Conservation (phyloP, 2,888 invertebrate species). For the Maniola hyperantus region DNA sequence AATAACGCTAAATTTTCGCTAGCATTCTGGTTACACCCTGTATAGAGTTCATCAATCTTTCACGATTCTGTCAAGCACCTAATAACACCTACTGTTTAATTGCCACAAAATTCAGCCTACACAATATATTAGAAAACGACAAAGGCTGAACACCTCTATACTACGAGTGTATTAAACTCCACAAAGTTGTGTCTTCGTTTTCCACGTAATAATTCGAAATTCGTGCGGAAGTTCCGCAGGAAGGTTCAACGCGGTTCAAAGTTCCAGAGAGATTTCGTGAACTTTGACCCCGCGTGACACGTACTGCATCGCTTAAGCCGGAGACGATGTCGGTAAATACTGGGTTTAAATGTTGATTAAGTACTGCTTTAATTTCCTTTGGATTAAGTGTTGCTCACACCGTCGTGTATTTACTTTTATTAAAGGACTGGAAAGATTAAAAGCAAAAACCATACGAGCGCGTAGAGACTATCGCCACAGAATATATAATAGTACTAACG, state of each 20-base stretch:
- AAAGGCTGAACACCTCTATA: neutral
- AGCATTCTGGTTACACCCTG: too few relatives aligned
- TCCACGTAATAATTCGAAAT: neutral
- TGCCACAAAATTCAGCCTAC: neutral
- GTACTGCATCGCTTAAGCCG: constrained; percentile 42
- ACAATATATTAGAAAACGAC: neutral
- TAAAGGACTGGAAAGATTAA: neutral
- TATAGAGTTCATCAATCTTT: neutral
- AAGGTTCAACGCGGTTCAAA: constrained; percentile 45
- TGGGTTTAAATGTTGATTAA: constrained; percentile 18
- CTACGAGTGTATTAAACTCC: neutral
- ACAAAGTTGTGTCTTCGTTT: neutral
- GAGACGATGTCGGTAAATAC: constrained; percentile 25
- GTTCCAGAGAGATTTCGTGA: constrained; percentile 42
- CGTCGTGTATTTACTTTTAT: neutral
- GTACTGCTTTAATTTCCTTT: constrained; percentile 18
- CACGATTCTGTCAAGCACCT: neutral
- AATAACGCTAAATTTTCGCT: too few relatives aligned
- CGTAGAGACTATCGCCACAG: too few relatives aligned
- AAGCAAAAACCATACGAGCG: too few relatives aligned
- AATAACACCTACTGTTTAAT: neutral
- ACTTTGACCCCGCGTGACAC: constrained; percentile 50
- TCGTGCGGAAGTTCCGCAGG: constrained; percentile 28
- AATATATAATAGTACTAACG: too few relatives aligned
- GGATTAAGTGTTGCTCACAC: constrained; percentile 15